Conservation (phyloP, 2,113 vertebrate genomes). For the Phaethornis superciliosus region DNA sequence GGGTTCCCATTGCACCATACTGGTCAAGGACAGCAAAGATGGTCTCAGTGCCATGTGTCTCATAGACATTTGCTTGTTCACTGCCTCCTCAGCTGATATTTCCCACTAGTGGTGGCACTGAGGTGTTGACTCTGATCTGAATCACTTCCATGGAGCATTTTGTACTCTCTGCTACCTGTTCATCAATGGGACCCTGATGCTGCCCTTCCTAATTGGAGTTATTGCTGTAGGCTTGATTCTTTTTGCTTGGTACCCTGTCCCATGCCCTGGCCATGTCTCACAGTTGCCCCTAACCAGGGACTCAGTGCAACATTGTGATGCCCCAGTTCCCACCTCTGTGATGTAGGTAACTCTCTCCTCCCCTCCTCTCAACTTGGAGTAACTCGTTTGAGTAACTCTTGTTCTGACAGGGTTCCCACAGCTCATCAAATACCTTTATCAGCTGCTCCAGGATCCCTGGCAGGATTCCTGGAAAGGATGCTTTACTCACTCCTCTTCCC, state of each 20-base stretch:
- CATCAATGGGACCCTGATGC: too few species aligned
- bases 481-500: not conserved
- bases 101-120: not conserved
- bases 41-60: not conserved
- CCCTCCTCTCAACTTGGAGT: not conserved
- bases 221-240: not conserved
- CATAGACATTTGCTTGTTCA: not conserved
- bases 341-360: not conserved
- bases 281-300: not conserved
- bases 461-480: not conserved
- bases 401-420: not conserved
- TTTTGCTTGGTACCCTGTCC: not conserved
- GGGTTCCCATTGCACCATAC: not conserved
- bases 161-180: not conserved
- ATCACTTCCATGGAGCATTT: not conserved
- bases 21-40: not conserved
- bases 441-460: not conserved
- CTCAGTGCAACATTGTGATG: fast-evolving
- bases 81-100: fast-evolving
- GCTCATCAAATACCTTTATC: not conserved
- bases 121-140: not conserved
- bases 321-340: not conserved
- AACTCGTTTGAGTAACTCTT: not conserved
- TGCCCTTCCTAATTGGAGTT: not conserved
- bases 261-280: fast-evolving